Evolutionary conservation across 2,113 vertebrate species (phyloP), one percentile per base, ranked within the genome.

Genomic region (Channa argus): DNA sequence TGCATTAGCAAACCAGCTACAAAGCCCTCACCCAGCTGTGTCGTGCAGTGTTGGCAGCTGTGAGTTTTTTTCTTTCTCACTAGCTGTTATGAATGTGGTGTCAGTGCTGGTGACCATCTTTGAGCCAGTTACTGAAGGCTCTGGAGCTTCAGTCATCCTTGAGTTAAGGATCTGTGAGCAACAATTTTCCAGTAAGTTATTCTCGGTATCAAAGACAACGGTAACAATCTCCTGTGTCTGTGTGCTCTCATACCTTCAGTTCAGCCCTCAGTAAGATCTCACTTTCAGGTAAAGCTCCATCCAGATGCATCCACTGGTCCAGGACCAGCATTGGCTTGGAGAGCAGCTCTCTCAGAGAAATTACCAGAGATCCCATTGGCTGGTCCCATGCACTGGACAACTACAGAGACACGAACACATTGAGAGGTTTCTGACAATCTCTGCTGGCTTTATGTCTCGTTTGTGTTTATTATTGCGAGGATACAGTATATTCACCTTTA

Each of bases 211-310:
- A 34, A 0, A 24, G 4, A 15, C 9, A 58, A 24, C 1, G 5
- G 33, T 4, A 8, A 6, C 7, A 56, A 46, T 39, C 33, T 45
- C 4, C 1, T 33, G 1, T 33, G n/a, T 49, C 24, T 54, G 15
- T 46, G 33, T 39, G 0, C 49, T 53, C 43, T 67, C 91, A 85
- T 71, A 97, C 97, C 93, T 96, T 95, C 3, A 98, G 93, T 82
- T 96, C 94, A 8, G 91, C 94, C 77, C 95, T 94, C 74, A 97
- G 93, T 0, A 98, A 92, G 82, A 98, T 84, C 89, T 97, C 90
- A 77, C 93, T 94, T 73, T 87, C 80, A 8, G 94, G 83, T n/a
- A 89, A 89, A 4, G 94, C 93, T 54, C 90, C 93, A 50, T 77
- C 89, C 71, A 97, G 91, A 0, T 76, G 63, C 46, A 97, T 91